Conservation (phyloP, 2,797 vertebrate species). For the Acipenser oxyrinchus region DNA sequence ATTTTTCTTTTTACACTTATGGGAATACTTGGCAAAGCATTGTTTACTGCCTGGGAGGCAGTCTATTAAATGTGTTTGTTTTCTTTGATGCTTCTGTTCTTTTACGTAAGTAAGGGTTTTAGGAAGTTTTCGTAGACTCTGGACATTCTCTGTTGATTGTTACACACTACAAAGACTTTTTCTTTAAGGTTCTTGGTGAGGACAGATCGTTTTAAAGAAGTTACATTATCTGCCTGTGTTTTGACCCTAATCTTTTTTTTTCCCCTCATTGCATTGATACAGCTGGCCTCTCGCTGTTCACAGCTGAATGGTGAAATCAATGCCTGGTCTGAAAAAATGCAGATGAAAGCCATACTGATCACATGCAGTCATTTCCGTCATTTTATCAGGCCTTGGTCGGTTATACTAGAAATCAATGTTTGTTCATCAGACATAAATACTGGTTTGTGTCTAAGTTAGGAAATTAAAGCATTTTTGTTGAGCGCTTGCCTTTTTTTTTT, state of each 20-base stretch:
- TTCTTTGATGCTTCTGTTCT: slow-evolving; percentile 51
- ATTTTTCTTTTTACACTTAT: slow-evolving; percentile 51
- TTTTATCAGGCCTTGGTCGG: slow-evolving; percentile 60
- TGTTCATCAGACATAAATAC: slow-evolving; percentile 31
- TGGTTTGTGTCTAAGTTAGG: slow-evolving; percentile 16
- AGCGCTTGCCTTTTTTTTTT: no score
- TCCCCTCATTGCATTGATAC: slow-evolving; percentile 42
- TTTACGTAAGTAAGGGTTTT: slow-evolving; percentile 40
- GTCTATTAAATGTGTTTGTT: slow-evolving; percentile 56
- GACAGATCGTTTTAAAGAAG: slow-evolving; percentile 27
- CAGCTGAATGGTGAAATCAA: slow-evolving; percentile 64
- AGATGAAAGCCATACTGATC: slow-evolving; percentile 70
- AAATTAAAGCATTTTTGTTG: no score
- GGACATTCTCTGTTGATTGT: slow-evolving; percentile 33
- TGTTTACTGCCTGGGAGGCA: slow-evolving; percentile 55
- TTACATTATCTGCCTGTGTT: slow-evolving; percentile 42
- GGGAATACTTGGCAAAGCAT: slow-evolving; percentile 51
- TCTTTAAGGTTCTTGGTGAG: slow-evolving; percentile 34
- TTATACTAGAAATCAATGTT: slow-evolving; percentile 55
- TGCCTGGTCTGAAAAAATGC: slow-evolving; percentile 56
- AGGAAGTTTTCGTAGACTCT: slow-evolving; percentile 19
- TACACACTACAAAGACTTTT: slow-evolving; percentile 33
- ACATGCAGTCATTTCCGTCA: slow-evolving; percentile 67
- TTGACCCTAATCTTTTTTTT: slow-evolving; percentile 40
- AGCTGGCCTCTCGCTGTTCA: slow-evolving; percentile 63